Evolutionary conservation across 2,888 invertebrate species (phyloP).

Genomic region (Pristionchus arcanus): DNA sequence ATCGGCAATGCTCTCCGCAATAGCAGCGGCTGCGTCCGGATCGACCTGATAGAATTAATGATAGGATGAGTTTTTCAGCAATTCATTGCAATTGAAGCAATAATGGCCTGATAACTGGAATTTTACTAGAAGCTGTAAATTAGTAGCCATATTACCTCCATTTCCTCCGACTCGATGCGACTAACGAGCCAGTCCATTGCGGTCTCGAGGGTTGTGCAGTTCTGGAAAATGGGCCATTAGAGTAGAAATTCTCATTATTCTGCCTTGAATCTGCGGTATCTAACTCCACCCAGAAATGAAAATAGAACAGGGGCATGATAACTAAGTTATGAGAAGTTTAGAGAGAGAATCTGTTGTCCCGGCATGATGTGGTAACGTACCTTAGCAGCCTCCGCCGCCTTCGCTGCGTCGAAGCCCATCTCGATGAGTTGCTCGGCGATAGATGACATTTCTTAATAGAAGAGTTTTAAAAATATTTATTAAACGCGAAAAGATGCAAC

Average conservation of each 20-base stretch:
- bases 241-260: no score
- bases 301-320: no score
- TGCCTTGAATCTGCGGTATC: no score
- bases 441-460: background rate
- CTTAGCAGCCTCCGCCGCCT: constrained; percentile 14
- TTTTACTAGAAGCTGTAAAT: background rate
- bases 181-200: constrained; percentile 31
- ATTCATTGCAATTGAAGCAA: no score
- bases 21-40: background rate
- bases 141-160: background rate
- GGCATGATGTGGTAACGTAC: background rate
- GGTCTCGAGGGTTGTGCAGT: background rate
- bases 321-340: no score
- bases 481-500: no score
- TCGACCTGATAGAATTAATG: no score
- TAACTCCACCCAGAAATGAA: no score
- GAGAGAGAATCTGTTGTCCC: no score
- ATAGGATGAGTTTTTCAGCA: no score
- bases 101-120: no score
- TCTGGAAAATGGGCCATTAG: background rate
- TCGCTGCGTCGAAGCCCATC: constrained; percentile 29
- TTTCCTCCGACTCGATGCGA: background rate
- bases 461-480: no score
- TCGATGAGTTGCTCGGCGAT: constrained; percentile 46
- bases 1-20: background rate